Evolutionary conservation across 2,113 vertebrate species (phyloP).

Genomic region (Ifrita kowaldi): DNA sequence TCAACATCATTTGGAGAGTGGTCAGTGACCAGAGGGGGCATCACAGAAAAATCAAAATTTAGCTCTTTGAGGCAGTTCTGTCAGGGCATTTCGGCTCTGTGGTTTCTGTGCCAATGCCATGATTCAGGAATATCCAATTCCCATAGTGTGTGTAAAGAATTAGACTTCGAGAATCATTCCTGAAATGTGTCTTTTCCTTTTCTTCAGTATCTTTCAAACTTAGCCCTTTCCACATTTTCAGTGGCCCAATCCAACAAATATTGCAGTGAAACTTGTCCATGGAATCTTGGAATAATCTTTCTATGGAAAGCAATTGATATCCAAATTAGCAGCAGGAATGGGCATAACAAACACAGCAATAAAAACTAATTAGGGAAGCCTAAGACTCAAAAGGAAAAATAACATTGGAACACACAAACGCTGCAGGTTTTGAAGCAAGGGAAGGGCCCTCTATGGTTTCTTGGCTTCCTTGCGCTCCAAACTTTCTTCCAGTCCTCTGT

Average conservation of each 20-base stretch:
- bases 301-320: background rate
- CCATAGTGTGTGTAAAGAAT: background rate
- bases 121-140: background rate
- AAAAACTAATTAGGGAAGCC: background rate
- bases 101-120: background rate
- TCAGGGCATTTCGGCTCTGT: background rate
- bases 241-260: background rate
- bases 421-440: background rate
- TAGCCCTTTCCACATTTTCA: rapidly evolving
- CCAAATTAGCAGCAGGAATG: background rate
- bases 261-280: background rate
- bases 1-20: rapidly evolving
- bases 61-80: background rate
- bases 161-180: background rate
- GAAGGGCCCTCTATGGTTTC: background rate
- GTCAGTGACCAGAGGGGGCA: background rate
- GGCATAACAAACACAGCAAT: background rate
- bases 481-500: background rate
- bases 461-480: background rate
- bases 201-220: background rate
- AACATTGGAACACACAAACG: background rate
- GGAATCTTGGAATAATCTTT: background rate
- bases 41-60: background rate
- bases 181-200: background rate
- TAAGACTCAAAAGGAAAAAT: background rate